phyloP scores from a whole-genome alignment of 2,113 vertebrate genomes.

The Carettochelys insculpta region DNA sequence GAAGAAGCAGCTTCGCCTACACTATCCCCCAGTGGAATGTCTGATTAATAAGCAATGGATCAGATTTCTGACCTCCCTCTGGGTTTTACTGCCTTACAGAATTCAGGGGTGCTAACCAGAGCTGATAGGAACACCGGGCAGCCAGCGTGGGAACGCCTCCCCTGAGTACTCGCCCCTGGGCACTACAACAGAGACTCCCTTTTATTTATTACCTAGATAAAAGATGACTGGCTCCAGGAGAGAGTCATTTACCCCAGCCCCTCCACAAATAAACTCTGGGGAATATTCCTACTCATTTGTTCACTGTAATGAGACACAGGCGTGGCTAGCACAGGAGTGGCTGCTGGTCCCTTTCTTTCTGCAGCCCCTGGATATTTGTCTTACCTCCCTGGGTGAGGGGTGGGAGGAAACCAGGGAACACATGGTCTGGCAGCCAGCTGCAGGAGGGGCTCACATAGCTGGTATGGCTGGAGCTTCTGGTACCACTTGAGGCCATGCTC shows the following conservation, averaged over 20 bases:
- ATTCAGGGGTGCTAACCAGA: not conserved
- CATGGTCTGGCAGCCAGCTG: not conserved
- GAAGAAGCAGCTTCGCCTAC: not conserved
- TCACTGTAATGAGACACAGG: not conserved
- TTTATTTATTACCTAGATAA: slow-evolving; percentile 23
- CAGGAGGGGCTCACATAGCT: not conserved
- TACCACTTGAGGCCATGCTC: not conserved
- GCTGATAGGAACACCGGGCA: not conserved
- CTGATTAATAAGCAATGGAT: not conserved
- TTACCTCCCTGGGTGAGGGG: accelerated
- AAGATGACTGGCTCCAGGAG: not conserved
- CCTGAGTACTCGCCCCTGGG: slow-evolving; percentile 3
- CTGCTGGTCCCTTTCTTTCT: not conserved
- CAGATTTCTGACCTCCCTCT: slow-evolving; percentile 42
- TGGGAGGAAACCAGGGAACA: not conserved
- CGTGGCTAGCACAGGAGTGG: not conserved
- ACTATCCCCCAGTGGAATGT: not conserved
- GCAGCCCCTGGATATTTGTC: not conserved
- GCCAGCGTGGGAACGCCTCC: slow-evolving; percentile 34
- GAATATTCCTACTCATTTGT: not conserved
- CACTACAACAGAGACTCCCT: slow-evolving; percentile 7
- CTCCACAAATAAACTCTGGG: not conserved
- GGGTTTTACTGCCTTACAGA: not conserved
- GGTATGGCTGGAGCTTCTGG: not conserved
- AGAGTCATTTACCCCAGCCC: not conserved